A percentile compares a stretch with the other conserved stretches of the same genome.
Evolutionary conservation across 1,140 invertebrate species (phyloP).

Genomic region (Homalodisca vitripennis): DNA sequence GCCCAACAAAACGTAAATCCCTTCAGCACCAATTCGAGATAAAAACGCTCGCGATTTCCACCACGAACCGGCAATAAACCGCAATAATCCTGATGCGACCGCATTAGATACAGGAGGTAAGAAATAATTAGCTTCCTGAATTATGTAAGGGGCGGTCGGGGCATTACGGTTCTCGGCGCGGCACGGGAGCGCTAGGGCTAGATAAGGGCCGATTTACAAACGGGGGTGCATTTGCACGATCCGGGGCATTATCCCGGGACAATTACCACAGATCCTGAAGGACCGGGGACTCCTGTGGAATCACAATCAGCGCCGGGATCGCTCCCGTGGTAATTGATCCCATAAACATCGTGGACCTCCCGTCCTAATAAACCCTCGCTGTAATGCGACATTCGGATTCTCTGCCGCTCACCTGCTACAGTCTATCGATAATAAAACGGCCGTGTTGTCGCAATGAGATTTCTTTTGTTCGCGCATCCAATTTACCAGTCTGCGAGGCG

Average conservation of each 20-base stretch:
- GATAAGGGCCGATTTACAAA: conserved; percentile 21
- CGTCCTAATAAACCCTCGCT: neutral
- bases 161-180: conserved; percentile 5
- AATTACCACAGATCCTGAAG: conserved; percentile 10
- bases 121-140: conserved; percentile 25
- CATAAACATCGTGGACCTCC: conserved; percentile 6
- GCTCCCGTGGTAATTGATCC: conserved; percentile 11
- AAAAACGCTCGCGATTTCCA: neutral
- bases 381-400: conserved; percentile 11
- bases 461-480: conserved; percentile 22
- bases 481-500: neutral
- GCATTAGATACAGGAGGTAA: conserved; percentile 23
- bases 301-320: conserved; percentile 14
- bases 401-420: neutral
- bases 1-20: neutral
- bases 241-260: conserved; percentile 3
- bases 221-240: neutral
- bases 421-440: neutral
- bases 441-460: conserved; percentile 14
- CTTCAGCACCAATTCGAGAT: too few relatives aligned
- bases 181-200: neutral
- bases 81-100: conserved; percentile 10
- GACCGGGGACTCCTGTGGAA: conserved; percentile 1
- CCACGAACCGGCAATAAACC: neutral
- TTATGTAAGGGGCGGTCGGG: conserved; percentile 11